These are phyloP conservation scores for Choristoneura rosaceana DNA, from an alignment of 2,888 invertebrate genomes.

Conservation along the genomic window DNA sequence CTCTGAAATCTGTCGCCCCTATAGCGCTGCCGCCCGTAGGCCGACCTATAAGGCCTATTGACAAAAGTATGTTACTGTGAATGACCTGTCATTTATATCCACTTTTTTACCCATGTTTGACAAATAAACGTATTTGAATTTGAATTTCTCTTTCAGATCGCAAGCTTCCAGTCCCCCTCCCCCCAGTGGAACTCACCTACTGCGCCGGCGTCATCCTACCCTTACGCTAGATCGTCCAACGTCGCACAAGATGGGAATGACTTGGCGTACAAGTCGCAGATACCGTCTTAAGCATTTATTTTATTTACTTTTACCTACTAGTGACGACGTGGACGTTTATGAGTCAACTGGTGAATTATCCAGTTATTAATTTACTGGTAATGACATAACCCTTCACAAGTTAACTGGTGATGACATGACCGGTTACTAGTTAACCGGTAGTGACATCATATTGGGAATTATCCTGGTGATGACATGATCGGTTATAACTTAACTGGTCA, in stretches of 20 bases:
- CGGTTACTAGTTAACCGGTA: background rate
- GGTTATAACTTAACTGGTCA: background rate
- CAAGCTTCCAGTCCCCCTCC: conserved; percentile 70
- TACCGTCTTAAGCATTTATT: conserved; percentile 63
- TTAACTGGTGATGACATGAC: background rate
- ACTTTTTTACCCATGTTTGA: no score
- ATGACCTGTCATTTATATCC: no score
- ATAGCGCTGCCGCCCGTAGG: no score
- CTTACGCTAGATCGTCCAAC: conserved; percentile 76
- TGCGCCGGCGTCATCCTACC: conserved; percentile 74
- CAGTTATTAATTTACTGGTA: no score
- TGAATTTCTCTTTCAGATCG: conserved; percentile 58
- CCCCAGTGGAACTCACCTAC: conserved; percentile 78
- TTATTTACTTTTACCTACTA: background rate
- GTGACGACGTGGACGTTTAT: background rate
- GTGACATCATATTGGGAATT: no score
- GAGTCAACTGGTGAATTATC: background rate
- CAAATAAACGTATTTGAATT: no score
- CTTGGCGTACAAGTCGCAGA: conserved; percentile 89
- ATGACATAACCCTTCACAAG: background rate
- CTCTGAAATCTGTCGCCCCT: no score
- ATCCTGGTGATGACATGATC: background rate
- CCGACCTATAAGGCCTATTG: no score
- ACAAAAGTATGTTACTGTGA: no score
- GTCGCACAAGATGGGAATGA: conserved; percentile 87